These are phyloP conservation scores for Isaurus tuberculatus DNA, from an alignment of 92 coral and sea anemone species.

Conservation along the genomic window DNA sequence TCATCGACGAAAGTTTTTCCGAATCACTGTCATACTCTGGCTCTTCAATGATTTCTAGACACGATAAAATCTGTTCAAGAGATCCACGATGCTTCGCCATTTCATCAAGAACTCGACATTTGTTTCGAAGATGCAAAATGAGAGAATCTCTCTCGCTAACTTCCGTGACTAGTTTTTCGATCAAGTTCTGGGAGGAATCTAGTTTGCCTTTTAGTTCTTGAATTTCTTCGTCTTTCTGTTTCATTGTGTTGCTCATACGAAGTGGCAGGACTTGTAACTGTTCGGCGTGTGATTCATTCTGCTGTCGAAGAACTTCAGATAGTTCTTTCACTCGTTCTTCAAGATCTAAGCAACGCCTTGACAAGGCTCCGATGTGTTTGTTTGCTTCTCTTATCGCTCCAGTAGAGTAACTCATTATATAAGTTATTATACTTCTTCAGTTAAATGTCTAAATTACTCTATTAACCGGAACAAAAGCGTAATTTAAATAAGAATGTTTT, in stretches of 20 bases:
- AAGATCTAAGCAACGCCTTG: constrained; percentile 74
- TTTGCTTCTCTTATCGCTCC: constrained; percentile 97
- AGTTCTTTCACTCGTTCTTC: constrained; percentile 86
- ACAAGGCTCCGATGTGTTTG: constrained; percentile 85
- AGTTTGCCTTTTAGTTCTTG: constrained; percentile 67
- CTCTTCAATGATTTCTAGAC: constrained; percentile 83
- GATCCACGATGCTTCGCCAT: constrained; percentile 87
- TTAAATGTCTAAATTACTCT: not conserved
- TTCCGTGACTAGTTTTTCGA: constrained; percentile 74
- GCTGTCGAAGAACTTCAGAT: constrained; percentile 73
- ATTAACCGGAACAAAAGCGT: not conserved
- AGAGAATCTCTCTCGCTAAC: constrained; percentile 71
- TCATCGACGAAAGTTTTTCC: not conserved
- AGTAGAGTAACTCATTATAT: constrained; percentile 72
- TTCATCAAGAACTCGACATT: constrained; percentile 89
- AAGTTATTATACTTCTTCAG: not conserved
- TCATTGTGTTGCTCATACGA: constrained; percentile 84
- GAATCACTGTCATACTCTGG: constrained; percentile 50
- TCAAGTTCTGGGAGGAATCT: constrained; percentile 56
- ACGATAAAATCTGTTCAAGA: constrained; percentile 86
- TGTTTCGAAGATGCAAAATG: constrained; percentile 80
- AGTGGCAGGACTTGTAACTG: constrained; percentile 84
- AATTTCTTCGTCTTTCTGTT: constrained; percentile 90
- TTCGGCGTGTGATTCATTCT: constrained; percentile 85
- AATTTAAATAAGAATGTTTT: not conserved